phyloP scores from a whole-genome alignment of 2,888 invertebrate genomes.

The Argynnis bischoffii region DNA sequence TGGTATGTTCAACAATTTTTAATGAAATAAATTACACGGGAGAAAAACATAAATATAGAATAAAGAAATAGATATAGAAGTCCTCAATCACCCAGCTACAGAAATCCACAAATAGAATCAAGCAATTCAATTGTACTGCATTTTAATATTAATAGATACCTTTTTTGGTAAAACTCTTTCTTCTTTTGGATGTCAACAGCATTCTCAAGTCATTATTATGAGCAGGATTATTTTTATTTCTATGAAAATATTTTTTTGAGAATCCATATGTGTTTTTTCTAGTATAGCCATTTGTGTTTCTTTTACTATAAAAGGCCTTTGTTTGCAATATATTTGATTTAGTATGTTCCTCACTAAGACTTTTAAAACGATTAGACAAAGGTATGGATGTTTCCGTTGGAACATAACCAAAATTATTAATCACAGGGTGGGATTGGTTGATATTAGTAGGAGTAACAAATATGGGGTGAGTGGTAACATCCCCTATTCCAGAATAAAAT shows the following conservation, averaged over 20 bases:
- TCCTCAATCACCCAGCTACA: no score
- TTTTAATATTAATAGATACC: slow-evolving; percentile 1
- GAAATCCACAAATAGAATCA: no score
- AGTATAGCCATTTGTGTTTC: neutral
- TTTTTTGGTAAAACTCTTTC: neutral
- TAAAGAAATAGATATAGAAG: no score
- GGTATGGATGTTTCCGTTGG: slow-evolving; percentile 25
- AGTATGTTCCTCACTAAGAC: neutral
- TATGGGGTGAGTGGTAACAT: slow-evolving; percentile 24
- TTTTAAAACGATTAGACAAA: slow-evolving; percentile 27
- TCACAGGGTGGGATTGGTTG: slow-evolving; percentile 39
- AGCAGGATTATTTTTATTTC: neutral
- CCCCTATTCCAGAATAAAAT: slow-evolving; percentile 28
- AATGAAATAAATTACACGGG: no score
- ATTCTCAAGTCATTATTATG: slow-evolving; percentile 9
- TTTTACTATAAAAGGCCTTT: neutral
- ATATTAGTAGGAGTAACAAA: slow-evolving; percentile 31
- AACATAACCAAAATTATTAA: slow-evolving; percentile 19
- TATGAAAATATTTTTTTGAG: slow-evolving; percentile 6
- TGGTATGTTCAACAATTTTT: no score
- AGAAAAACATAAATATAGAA: no score
- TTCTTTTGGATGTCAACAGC: slow-evolving; percentile 14
- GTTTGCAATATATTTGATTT: neutral
- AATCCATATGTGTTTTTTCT: neutral
- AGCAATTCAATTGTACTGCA: no score